These are phyloP conservation scores for Catocala nupta DNA, from an alignment of 2,888 invertebrate species.

Conservation along the genomic window DNA sequence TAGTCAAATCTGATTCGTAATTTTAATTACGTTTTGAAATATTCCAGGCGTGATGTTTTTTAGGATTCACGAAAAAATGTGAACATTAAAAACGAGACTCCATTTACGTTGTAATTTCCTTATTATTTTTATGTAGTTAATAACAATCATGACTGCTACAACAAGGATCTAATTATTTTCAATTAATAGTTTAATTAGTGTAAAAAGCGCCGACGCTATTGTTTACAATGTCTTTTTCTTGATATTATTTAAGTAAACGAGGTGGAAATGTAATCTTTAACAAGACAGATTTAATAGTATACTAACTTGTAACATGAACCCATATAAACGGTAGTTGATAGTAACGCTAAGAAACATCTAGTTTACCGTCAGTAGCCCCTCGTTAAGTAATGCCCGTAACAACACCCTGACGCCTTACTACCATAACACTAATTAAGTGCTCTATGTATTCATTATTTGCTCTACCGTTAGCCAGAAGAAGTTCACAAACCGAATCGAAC, in stretches of 20 bases:
- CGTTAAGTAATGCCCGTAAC: too few relatives aligned
- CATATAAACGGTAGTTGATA: neutral
- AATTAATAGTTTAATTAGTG: neutral
- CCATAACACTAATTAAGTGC: conserved; percentile 35
- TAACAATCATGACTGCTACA: conserved; percentile 1
- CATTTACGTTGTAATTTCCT: conserved; percentile 13
- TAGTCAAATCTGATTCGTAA: neutral
- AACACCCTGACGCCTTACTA: too few relatives aligned
- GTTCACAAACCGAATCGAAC: conserved; percentile 64
- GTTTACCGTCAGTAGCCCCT: neutral
- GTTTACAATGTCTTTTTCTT: neutral
- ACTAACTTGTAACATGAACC: too few relatives aligned
- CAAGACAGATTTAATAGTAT: neutral
- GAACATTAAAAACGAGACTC: conserved; percentile 4
- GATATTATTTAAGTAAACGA: neutral
- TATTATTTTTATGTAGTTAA: conserved; percentile 12
- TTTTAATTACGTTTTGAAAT: conserved; percentile 8
- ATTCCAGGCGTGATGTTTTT: conserved; percentile 10
- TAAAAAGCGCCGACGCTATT: neutral
- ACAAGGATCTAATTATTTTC: conserved; percentile 15
- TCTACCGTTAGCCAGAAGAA: conserved; percentile 69
- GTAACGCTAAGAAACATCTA: neutral
- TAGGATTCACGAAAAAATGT: conserved; percentile 6
- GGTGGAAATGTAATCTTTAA: neutral
- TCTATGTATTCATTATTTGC: conserved; percentile 22